Percentiles rank a stretch among this genome's conserved stretches.
Evolutionary conservation across 2,797 vertebrate species (phyloP).

Genomic region (Todus mexicanus): DNA sequence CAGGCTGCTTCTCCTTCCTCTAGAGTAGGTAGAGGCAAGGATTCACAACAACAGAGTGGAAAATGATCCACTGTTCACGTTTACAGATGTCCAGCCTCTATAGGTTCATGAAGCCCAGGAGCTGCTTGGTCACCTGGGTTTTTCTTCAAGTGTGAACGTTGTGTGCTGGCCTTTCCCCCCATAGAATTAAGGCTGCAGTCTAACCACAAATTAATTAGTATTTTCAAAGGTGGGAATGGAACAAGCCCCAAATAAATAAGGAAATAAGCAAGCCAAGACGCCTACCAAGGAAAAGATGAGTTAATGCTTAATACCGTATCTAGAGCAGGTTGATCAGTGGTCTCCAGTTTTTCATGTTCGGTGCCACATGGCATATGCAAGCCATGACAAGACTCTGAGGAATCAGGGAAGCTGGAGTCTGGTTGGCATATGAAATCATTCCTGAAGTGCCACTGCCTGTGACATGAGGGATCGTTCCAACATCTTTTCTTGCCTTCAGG

Average conservation of each 20-base stretch:
- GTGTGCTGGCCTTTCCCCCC: background rate
- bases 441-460: conserved; percentile 72
- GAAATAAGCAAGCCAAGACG: background rate
- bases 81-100: background rate
- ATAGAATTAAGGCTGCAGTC: background rate
- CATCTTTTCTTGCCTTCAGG: conserved; percentile 66
- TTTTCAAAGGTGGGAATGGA: background rate
- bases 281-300: background rate
- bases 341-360: conserved; percentile 10
- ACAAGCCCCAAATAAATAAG: background rate
- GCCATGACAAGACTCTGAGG: conserved; percentile 63
- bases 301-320: background rate
- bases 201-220: background rate
- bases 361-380: conserved; percentile 10
- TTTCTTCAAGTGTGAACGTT: background rate
- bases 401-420: conserved; percentile 53
- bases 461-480: conserved; percentile 58
- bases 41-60: background rate
- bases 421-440: conserved; percentile 68
- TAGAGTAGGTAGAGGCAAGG: background rate
- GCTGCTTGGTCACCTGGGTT: background rate
- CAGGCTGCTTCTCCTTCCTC: background rate
- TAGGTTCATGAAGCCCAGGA: background rate
- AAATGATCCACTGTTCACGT: background rate
- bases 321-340: background rate